phyloP scores from a whole-genome alignment of 2,888 invertebrate genomes.

The Bedellia somnulentella region DNA sequence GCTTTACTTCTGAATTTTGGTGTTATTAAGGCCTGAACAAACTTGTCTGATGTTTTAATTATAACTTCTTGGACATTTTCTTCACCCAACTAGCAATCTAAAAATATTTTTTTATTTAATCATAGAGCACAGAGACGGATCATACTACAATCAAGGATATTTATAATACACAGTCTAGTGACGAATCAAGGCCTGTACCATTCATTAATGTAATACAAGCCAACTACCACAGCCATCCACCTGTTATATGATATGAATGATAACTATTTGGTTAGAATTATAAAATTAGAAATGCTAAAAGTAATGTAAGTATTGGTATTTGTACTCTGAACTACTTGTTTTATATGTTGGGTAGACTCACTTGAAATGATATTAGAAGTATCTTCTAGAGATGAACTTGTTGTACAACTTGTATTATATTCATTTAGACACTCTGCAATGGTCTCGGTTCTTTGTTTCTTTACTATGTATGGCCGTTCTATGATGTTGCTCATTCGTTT shows the following conservation, averaged over 20 bases:
- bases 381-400: background rate
- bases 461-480: slow-evolving; percentile 10
- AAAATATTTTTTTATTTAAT: too few relatives aligned
- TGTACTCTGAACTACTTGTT: slow-evolving; percentile 6
- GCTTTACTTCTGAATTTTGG: slow-evolving; percentile 9
- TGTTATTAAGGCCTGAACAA: slow-evolving; percentile 7
- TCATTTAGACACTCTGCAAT: slow-evolving; percentile 10
- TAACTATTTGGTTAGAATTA: too few relatives aligned
- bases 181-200: too few relatives aligned
- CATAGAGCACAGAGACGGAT: too few relatives aligned
- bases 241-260: too few relatives aligned
- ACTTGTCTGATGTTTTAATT: slow-evolving; percentile 6
- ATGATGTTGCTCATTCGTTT: slow-evolving; percentile 7
- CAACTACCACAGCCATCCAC: too few relatives aligned
- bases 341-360: too few relatives aligned
- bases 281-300: too few relatives aligned
- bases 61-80: slow-evolving; percentile 3
- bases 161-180: too few relatives aligned
- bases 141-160: too few relatives aligned
- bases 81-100: slow-evolving; percentile 1
- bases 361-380: too few relatives aligned
- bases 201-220: too few relatives aligned
- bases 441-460: slow-evolving; percentile 10
- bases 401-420: slow-evolving; percentile 4
- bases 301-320: background rate